These are phyloP conservation scores for Piscicola geometra DNA, from an alignment of 2,888 invertebrate species.

Conservation along the genomic window DNA sequence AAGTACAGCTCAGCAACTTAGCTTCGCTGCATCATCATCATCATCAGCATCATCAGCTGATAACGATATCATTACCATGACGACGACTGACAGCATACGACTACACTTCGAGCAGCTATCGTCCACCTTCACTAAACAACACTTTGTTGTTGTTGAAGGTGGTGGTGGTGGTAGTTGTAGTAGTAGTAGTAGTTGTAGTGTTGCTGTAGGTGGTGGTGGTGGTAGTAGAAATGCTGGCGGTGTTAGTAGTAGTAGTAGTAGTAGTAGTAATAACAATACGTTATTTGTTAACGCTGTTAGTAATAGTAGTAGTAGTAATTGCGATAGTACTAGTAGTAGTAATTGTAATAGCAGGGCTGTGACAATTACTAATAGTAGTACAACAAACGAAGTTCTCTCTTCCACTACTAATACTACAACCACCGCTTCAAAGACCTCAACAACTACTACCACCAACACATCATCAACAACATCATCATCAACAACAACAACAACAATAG, in stretches of 20 bases:
- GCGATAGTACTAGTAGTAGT: neutral
- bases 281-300: too few relatives aligned
- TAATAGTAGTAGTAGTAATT: neutral
- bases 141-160: neutral
- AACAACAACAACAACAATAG: too few relatives aligned
- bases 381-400: too few relatives aligned
- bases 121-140: conserved; percentile 4
- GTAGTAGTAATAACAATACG: neutral
- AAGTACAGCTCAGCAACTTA: too few relatives aligned
- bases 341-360: too few relatives aligned
- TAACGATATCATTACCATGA: too few relatives aligned
- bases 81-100: neutral
- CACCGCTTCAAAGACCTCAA: neutral
- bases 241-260: neutral
- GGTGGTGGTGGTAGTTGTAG: neutral
- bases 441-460: neutral
- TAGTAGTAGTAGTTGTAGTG: neutral
- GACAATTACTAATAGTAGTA: too few relatives aligned
- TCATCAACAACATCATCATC: too few relatives aligned
- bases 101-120: conserved; percentile 6
- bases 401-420: neutral
- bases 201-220: too few relatives aligned
- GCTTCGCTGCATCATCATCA: too few relatives aligned
- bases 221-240: neutral
- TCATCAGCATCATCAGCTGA: too few relatives aligned